Evolutionary conservation across 2,888 invertebrate genomes (phyloP), one percentile per base, ranked within the genome.

Genomic region (Diarsia brunnea): DNA sequence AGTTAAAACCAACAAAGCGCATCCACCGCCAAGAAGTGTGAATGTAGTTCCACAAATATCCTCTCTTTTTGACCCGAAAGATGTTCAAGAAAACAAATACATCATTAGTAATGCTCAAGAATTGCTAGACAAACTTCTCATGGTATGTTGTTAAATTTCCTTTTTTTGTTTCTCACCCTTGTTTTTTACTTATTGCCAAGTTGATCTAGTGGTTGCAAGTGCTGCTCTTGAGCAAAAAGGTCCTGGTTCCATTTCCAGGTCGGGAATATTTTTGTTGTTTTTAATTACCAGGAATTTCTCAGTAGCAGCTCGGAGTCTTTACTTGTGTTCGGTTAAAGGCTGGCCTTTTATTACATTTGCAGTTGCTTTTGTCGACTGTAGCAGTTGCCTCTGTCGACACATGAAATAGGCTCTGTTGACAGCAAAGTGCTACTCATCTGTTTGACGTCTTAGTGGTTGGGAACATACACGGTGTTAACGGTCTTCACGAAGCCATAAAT

Each of bases 1-100:
- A 84, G 79, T 79, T 73, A 63, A 63, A 79, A 74, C 68, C 0
- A 4, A n/a, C 11, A 16, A 67, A 21, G 5, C 12, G 0, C 16
- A 71, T 0, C 38, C 12, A 0, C 24, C 75, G 1, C 72, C 84
- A 0, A 71, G 78, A 24, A 81, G 84, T 14, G 86, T 87, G 0
- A 86, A 86, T 63, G 64, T 86, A 8, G 88, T 81, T 0, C 24
- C 86, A 1, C 84, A 86, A 31, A 86, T 86, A 1, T 86, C 86
- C 1, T 74, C 85, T 12, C 55, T 87, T 12, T 86, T 86, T 14
- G 81, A 86, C 19, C 86, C 88, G 0, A 79, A 81, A 27, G 84
- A 80, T 11, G 14, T 86, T 0, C 69, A 64, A 38, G 38, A 38
- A 38, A 38, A 38, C 38, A 38, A 38, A 38, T 38, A 38, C 38